Evolutionary conservation across 2,113 vertebrate species (phyloP).

Genomic region (Aegypius monachus): DNA sequence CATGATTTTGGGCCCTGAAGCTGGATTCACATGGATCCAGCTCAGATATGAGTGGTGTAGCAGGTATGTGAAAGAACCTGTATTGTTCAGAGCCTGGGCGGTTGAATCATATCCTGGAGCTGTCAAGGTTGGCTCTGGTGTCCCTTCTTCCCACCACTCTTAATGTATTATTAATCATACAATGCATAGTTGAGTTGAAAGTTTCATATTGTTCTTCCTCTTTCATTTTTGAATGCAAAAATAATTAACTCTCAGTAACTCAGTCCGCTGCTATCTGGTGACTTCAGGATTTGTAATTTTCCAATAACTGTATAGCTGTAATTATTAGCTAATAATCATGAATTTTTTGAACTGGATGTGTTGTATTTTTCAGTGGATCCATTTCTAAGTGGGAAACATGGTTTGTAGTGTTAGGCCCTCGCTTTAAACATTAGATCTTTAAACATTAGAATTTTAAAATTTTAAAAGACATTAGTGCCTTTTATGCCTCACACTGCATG

Average conservation of each 20-base stretch:
- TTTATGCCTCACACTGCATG: not conserved
- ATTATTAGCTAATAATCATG: not conserved
- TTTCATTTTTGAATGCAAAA: not conserved
- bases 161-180: not conserved
- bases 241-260: not conserved
- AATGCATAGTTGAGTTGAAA: not conserved
- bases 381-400: not conserved
- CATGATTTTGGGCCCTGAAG: not conserved
- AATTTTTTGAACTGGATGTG: not conserved
- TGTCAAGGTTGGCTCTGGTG: not conserved
- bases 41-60: not conserved
- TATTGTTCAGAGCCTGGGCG: not conserved
- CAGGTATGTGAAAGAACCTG: not conserved
- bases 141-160: not conserved
- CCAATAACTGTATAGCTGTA: not conserved
- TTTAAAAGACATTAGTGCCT: not conserved
- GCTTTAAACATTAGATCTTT: not conserved
- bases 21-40: not conserved
- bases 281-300: not conserved
- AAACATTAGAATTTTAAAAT: not conserved
- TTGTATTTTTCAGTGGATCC: not conserved
- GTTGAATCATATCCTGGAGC: not conserved
- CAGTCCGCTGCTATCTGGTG: not conserved
- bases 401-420: not conserved
- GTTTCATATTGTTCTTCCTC: not conserved